Conservation (phyloP, 2,113 vertebrate species). For the Mobula hypostoma region DNA sequence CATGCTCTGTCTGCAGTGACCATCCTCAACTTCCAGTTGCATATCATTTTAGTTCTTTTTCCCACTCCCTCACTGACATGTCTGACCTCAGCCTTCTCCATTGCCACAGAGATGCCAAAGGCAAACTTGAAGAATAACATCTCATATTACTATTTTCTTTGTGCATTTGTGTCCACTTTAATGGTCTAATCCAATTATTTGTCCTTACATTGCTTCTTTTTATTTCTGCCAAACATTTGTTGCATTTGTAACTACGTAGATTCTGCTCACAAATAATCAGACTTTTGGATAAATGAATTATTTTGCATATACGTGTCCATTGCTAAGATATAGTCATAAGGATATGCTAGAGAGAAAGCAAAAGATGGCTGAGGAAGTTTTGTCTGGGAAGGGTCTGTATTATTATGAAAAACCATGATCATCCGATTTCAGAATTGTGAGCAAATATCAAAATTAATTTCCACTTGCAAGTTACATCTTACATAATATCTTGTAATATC, state of each 20-base stretch:
- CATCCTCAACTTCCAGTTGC: too few species aligned
- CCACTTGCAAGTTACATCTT: not conserved
- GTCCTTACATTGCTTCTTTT: not conserved
- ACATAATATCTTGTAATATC: not conserved
- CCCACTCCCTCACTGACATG: too few species aligned
- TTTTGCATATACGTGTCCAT: not conserved
- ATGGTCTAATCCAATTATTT: not conserved
- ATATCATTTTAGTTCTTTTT: too few species aligned
- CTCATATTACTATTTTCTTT: not conserved
- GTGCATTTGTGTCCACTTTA: not conserved
- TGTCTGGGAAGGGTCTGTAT: not conserved
- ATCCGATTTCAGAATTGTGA: not conserved
- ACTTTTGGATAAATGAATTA: not conserved
- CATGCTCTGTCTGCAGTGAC: too few species aligned
- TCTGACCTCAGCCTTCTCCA: too few species aligned
- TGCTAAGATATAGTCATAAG: not conserved
- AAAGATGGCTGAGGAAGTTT: not conserved
- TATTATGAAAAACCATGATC: not conserved
- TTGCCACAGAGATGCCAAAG: too few species aligned
- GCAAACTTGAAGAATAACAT: too few species aligned
- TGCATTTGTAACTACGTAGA: not conserved
- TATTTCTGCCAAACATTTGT: not conserved
- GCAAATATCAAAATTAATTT: not conserved
- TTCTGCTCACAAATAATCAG: not conserved
- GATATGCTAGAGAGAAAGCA: not conserved